Evolutionary conservation across 2,888 invertebrate species (phyloP).

Genomic region (Daptonema setosum): DNA sequence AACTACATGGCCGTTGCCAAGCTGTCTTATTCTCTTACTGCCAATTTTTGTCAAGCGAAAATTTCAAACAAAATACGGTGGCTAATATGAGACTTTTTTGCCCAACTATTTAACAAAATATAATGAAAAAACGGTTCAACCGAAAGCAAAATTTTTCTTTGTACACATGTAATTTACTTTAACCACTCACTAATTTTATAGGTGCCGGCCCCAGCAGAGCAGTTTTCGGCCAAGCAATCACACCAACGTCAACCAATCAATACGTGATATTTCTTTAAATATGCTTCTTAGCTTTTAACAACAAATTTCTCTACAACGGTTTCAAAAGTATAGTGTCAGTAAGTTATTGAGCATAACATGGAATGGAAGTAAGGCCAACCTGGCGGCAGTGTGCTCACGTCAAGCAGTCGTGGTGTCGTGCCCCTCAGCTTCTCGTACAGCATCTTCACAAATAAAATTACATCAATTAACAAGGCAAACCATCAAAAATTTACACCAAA

Average conservation of each 20-base stretch:
- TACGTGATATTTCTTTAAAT: background rate
- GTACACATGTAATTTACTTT: background rate
- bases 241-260: background rate
- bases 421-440: conserved; percentile 68
- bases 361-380: background rate
- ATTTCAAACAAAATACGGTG: too few species aligned
- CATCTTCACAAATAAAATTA: conserved; percentile 40
- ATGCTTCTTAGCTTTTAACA: background rate
- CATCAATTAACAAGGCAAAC: background rate
- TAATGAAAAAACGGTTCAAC: too few species aligned
- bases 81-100: too few species aligned
- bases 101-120: too few species aligned
- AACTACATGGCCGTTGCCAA: too few species aligned
- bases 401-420: conserved; percentile 48
- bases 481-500: background rate
- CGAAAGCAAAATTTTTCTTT: too few species aligned
- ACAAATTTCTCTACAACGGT: background rate
- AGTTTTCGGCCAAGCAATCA: background rate
- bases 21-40: too few species aligned
- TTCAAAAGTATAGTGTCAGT: too few species aligned
- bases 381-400: conserved; percentile 39
- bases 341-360: background rate
- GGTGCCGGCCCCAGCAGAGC: too few species aligned
- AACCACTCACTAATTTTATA: too few species aligned
- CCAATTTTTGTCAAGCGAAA: too few species aligned